Conservation (phyloP, 2,113 vertebrate species). For the Jaculus jaculus region DNA sequence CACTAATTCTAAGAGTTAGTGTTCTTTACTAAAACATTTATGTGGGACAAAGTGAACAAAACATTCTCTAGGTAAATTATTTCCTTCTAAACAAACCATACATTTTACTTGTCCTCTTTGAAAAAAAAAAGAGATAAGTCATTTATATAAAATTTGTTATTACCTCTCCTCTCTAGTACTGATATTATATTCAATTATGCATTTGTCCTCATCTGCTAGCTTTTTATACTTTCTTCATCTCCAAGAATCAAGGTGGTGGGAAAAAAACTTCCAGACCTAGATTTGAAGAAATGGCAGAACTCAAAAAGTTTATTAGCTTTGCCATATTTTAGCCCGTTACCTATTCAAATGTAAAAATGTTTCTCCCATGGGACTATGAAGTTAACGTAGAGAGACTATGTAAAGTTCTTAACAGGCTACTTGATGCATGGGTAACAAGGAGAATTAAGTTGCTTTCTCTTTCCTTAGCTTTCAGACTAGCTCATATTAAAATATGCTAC, state of each 20-base stretch:
- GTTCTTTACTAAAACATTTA: background rate
- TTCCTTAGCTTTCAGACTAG: background rate
- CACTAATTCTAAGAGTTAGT: background rate
- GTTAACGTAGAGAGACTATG: background rate
- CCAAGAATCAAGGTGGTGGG: background rate
- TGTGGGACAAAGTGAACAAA: background rate
- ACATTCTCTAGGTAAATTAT: background rate
- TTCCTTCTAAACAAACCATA: conserved; percentile 31
- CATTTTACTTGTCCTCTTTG: background rate
- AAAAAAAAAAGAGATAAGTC: background rate
- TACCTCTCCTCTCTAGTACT: background rate
- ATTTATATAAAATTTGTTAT: conserved; percentile 21
- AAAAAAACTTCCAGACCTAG: background rate
- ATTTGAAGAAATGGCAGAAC: background rate
- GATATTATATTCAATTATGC: background rate
- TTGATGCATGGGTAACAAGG: background rate
- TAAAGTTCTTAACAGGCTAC: background rate
- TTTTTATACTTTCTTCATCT: background rate
- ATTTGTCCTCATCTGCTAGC: background rate
- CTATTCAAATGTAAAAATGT: background rate
- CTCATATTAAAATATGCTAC: background rate
- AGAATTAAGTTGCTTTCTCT: background rate
- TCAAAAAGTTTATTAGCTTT: background rate
- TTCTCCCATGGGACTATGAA: background rate
- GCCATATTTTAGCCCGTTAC: background rate